phyloP scores from a whole-genome alignment of 2,888 invertebrate genomes.

The Lasioglossum vierecki region DNA sequence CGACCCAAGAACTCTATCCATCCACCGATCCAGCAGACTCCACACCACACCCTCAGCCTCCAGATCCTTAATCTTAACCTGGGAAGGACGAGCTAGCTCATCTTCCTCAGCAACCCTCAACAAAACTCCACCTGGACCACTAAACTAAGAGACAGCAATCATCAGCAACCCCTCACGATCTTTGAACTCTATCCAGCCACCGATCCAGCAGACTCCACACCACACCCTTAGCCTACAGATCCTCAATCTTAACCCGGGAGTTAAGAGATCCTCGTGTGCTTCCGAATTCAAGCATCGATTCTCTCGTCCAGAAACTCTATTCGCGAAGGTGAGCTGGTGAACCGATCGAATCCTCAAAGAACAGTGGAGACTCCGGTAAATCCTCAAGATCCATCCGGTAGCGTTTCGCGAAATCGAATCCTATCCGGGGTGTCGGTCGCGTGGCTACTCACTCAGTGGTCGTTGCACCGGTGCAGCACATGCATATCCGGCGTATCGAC shows the following conservation, averaged over 20 bases:
- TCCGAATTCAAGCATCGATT: not conserved
- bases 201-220: no score
- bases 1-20: no score
- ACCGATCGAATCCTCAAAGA: not conserved
- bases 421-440: not conserved
- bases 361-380: not conserved
- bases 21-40: no score
- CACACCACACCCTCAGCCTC: no score
- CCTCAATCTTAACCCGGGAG: no score
- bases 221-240: no score
- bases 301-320: not conserved
- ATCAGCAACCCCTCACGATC: no score
- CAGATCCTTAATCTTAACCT: no score
- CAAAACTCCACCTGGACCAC: not conserved
- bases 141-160: not conserved
- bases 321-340: not conserved
- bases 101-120: not conserved
- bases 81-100: no score
- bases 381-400: not conserved
- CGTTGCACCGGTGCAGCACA: slow-evolving; percentile 50
- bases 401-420: not conserved
- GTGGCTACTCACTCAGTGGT: slow-evolving; percentile 57
- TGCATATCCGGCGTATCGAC: slow-evolving; percentile 60
- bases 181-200: no score
- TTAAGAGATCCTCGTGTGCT: not conserved